A percentile compares a stretch with the other conserved stretches of the same genome.
Evolutionary conservation across 2,797 vertebrate species (phyloP).

Genomic region (Falco concolor): DNA sequence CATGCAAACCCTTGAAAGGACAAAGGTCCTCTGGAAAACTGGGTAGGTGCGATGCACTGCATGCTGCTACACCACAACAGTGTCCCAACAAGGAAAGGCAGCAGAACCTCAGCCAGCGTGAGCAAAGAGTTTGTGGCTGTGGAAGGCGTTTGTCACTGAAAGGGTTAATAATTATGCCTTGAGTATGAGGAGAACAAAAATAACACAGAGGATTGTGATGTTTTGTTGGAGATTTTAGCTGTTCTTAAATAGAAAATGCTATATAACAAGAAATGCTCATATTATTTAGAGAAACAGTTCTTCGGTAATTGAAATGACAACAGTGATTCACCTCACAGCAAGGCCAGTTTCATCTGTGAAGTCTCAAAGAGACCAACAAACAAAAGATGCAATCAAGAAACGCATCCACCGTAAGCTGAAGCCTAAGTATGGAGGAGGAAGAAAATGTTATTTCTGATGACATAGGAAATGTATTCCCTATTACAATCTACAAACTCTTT

Average conservation of each 20-base stretch:
- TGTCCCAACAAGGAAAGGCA: background rate
- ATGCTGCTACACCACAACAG: background rate
- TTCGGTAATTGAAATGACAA: background rate
- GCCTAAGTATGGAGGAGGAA: background rate
- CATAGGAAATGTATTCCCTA: background rate
- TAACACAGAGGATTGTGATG: background rate
- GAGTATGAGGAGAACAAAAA: background rate
- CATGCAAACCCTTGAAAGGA: background rate
- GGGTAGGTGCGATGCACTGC: background rate
- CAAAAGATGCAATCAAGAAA: background rate
- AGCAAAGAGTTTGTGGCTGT: background rate
- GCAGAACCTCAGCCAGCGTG: background rate
- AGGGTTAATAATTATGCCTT: background rate
- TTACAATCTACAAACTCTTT: background rate
- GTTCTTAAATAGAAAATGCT: background rate
- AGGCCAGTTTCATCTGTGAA: background rate
- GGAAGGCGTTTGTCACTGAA: background rate
- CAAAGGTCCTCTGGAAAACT: background rate
- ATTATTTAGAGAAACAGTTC: background rate
- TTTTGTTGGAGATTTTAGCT: background rate
- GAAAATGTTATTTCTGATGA: background rate
- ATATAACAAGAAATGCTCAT: background rate
- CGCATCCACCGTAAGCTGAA: background rate
- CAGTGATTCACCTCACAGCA: background rate
- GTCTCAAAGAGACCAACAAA: background rate